Evolutionary conservation across 1,140 invertebrate genomes (phyloP), one percentile per base, ranked within the genome.

Genomic region (Zaprionus taronus): DNA sequence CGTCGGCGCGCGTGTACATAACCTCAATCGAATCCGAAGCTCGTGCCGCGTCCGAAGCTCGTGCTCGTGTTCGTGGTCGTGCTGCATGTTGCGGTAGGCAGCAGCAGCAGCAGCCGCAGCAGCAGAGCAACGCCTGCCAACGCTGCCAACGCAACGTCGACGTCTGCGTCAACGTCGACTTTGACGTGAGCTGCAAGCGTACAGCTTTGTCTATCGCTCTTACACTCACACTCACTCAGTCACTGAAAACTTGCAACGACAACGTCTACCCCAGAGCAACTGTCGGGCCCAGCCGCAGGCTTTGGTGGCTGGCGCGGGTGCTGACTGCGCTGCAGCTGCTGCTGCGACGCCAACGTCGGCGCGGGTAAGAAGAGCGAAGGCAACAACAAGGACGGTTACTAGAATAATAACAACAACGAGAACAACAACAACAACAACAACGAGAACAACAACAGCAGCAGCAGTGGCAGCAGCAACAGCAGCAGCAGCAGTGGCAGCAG

Each of bases 271-370:
- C 72, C 69, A 72, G 56, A 66, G 72, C 56, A 62, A 51, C 36
- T 66, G 57, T 67, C 62, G 65, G 57, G 70, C 75, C 63, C 55
- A 73, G 71, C 79, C 78, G 77, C 74, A 69, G 75, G 79, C 79
- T 73, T 69, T 72, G 41, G 7, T 47, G 73, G 49, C 68, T 77
- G 74, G 47, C 49, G 64, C 78, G 72, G 77, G 69, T 75, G 75
- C 61, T 77, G 79, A 80, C 82, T 90, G 80, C 80, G 84, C 91
- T 84, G 89, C 90, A 86, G 84, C 89, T 89, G 83, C 83, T 84
- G 87, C 87, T 91, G 85, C 81, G 80, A 80, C 81, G 83, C 72
- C 74, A 63, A 77, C 81, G 73, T 77, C 72, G 68, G 60, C 86
- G 58, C 47, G 44, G 74, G 63, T 69, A 72, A 67, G 70, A 62